These are phyloP conservation scores for Periophthalmodon schlosseri DNA, from an alignment of 2,113 vertebrate species.

Conservation along the genomic window DNA sequence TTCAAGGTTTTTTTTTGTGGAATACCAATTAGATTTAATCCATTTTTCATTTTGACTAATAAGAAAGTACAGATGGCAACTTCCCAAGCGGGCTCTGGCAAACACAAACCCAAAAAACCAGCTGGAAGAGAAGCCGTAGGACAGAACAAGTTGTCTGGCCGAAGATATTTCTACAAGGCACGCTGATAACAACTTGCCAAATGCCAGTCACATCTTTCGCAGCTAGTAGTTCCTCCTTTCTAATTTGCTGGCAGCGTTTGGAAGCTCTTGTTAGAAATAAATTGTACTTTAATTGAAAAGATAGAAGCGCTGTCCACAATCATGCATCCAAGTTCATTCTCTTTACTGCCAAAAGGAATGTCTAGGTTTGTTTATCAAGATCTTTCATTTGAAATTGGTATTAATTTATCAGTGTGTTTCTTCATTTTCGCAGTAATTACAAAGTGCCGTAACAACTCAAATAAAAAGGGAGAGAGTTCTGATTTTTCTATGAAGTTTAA, in stretches of 20 bases:
- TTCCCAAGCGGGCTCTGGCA: conserved; percentile 13
- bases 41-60: conserved; percentile 14
- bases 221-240: conserved; percentile 10
- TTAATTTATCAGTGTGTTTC: neutral
- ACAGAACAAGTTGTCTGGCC: conserved; percentile 21
- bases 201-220: conserved; percentile 15
- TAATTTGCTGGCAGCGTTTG: conserved; percentile 8
- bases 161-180: conserved; percentile 12
- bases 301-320: neutral
- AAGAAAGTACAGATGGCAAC: conserved; percentile 18
- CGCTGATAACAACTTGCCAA: conserved; percentile 24
- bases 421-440: neutral
- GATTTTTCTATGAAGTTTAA: neutral
- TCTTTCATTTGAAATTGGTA: neutral
- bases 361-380: neutral
- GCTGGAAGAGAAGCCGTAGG: conserved; percentile 9
- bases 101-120: conserved; percentile 12
- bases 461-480: neutral
- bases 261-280: neutral
- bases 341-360: conserved; percentile 4
- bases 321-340: conserved; percentile 2
- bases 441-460: neutral
- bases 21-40: conserved; percentile 20
- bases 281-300: conserved; percentile 6
- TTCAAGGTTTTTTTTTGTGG: conserved; percentile 17